These are phyloP conservation scores for Diorhabda elongata DNA, from an alignment of 1,140 invertebrate genomes.

Conservation along the genomic window DNA sequence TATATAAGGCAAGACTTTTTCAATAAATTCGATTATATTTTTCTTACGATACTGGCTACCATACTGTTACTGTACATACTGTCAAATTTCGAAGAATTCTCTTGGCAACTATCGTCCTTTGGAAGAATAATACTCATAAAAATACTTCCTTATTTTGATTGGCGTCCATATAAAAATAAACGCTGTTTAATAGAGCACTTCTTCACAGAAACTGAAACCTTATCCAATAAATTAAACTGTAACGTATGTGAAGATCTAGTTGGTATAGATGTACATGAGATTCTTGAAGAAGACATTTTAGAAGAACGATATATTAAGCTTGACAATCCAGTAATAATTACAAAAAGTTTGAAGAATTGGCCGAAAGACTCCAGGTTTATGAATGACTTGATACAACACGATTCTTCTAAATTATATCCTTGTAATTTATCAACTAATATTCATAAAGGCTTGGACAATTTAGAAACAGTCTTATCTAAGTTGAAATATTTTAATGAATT, in stretches of 20 bases:
- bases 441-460: constrained; percentile 11
- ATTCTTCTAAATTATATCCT: constrained; percentile 30
- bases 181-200: constrained; percentile 59
- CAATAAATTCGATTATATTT: constrained; percentile 11
- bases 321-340: constrained; percentile 34
- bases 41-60: constrained; percentile 22
- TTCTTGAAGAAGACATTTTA: constrained; percentile 24
- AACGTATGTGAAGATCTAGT: constrained; percentile 36
- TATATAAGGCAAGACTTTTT: not conserved
- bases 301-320: constrained; percentile 31
- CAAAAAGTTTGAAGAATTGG: constrained; percentile 29
- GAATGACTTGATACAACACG: constrained; percentile 14
- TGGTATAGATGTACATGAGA: constrained; percentile 27
- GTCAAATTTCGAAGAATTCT: constrained; percentile 48
- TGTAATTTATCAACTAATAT: constrained; percentile 37
- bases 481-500: constrained; percentile 54
- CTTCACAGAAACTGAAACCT: constrained; percentile 4
- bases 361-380: constrained; percentile 19
- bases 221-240: constrained; percentile 30
- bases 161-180: constrained; percentile 71
- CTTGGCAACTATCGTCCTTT: constrained; percentile 58
- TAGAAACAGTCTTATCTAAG: constrained; percentile 26
- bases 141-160: constrained; percentile 72
- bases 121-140: constrained; percentile 62
- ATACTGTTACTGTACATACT: constrained; percentile 43